These are phyloP conservation scores for Drosophila borealis DNA, from an alignment of 2,888 invertebrate species.

Conservation along the genomic window DNA sequence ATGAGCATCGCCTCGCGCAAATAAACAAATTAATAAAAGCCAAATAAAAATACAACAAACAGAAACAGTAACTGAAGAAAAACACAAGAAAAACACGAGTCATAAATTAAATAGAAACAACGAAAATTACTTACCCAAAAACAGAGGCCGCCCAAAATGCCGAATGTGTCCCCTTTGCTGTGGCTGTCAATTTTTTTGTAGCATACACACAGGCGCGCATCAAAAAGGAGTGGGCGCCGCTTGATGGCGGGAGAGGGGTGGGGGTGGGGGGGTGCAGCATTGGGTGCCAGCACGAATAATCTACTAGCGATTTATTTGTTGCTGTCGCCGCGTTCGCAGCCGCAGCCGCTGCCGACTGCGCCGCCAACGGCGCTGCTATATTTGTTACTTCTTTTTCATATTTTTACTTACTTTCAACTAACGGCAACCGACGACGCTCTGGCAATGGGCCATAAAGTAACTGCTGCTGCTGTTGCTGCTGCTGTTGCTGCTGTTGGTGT, in stretches of 20 bases:
- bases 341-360: conserved; percentile 35
- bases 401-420: conserved; percentile 69
- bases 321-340: conserved; percentile 44
- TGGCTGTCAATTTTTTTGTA: conserved; percentile 72
- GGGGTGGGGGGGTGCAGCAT: conserved; percentile 15
- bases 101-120: conserved; percentile 79
- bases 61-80: conserved; percentile 26
- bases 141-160: conserved; percentile 39
- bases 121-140: conserved; percentile 75
- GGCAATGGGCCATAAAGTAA: conserved; percentile 53
- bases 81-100: conserved; percentile 69
- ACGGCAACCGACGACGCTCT: conserved; percentile 41
- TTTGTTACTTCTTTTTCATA: conserved; percentile 74
- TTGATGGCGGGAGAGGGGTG: not conserved
- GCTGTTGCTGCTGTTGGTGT: conserved; percentile 28
- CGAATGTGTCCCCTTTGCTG: conserved; percentile 69
- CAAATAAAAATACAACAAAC: conserved; percentile 52
- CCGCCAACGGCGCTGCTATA: conserved; percentile 54
- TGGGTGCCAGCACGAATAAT: conserved; percentile 72
- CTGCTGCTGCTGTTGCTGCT: conserved; percentile 19
- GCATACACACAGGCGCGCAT: conserved; percentile 72
- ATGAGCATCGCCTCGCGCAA: conserved; percentile 56
- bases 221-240: conserved; percentile 41
- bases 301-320: conserved; percentile 78
- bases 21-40: conserved; percentile 80